Evolutionary conservation across 2,888 invertebrate species (phyloP).

Genomic region (Andrena flavipes): DNA sequence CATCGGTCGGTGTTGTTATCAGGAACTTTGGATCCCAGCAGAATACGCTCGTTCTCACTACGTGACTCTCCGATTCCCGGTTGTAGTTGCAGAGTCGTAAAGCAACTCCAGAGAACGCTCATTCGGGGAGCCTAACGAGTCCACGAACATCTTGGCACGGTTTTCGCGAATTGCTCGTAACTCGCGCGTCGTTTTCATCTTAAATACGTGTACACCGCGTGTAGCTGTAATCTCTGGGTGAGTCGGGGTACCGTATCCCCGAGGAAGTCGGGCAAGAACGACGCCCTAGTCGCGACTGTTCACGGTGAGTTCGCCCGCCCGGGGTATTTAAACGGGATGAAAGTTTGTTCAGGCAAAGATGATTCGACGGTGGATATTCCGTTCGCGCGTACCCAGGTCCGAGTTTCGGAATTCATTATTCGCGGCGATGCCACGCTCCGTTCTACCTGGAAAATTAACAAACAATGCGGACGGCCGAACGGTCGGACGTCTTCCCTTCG

Average conservation of each 20-base stretch:
- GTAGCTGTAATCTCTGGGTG: not conserved
- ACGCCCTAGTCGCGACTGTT: not conserved
- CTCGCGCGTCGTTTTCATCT: not conserved
- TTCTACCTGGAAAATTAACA: slow-evolving; percentile 18
- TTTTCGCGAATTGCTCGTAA: not conserved
- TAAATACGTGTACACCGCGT: not conserved
- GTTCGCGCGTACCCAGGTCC: not conserved
- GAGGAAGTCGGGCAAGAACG: not conserved
- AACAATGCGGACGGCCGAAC: slow-evolving; percentile 5
- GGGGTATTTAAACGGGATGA: not conserved
- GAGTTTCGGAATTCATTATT: not conserved
- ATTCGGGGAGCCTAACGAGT: slow-evolving; percentile 12
- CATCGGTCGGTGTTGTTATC: not conserved
- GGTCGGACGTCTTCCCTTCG: slow-evolving; percentile 28
- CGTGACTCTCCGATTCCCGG: not conserved
- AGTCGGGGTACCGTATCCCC: not conserved
- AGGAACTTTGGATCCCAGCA: not conserved
- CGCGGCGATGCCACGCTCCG: not conserved
- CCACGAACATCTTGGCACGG: slow-evolving; percentile 6
- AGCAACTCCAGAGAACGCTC: slow-evolving; percentile 1
- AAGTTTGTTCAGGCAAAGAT: not conserved
- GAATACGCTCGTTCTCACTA: not conserved
- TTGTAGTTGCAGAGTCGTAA: not conserved
- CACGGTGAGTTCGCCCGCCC: too few species aligned
- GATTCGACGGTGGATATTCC: not conserved